Percentiles rank a stretch among this genome's conserved stretches.
These are phyloP conservation scores for Erebia ligea DNA, from an alignment of 2,888 invertebrate genomes.

Conservation along the genomic window DNA sequence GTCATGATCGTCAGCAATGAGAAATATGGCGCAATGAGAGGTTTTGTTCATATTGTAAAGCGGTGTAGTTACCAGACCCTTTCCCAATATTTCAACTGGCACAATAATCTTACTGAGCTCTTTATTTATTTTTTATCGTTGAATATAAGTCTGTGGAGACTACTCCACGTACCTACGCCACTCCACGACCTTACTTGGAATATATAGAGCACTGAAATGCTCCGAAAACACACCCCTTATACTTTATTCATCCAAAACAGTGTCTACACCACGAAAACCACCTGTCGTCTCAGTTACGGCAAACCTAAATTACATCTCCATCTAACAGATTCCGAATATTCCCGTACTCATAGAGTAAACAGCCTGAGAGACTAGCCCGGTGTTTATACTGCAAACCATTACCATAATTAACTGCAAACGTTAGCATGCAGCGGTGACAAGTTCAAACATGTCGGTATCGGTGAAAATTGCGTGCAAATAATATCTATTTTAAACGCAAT, in stretches of 20 bases:
- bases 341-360: slow-evolving; percentile 51
- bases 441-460: slow-evolving; percentile 66
- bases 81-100: no score
- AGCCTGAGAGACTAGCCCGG: slow-evolving; percentile 45
- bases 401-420: slow-evolving; percentile 77
- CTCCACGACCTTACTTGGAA: not conserved
- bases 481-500: slow-evolving; percentile 48
- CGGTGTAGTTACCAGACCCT: no score
- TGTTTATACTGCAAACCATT: slow-evolving; percentile 66
- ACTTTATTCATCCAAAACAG: slow-evolving; percentile 33
- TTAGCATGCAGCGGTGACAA: slow-evolving; percentile 63
- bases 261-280: slow-evolving; percentile 30
- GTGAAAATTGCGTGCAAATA: slow-evolving; percentile 67
- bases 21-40: no score
- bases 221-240: slow-evolving; percentile 25
- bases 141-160: no score
- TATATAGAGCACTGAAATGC: slow-evolving; percentile 18
- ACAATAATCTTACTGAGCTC: no score
- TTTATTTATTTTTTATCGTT: no score
- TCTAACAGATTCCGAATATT: slow-evolving; percentile 41
- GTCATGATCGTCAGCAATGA: no score
- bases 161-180: not conserved
- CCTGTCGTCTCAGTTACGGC: slow-evolving; percentile 40
- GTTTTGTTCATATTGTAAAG: no score
- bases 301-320: slow-evolving; percentile 39